These are phyloP conservation scores for Tragulus kanchil DNA, from an alignment of 2,113 vertebrate genomes.

Conservation along the genomic window DNA sequence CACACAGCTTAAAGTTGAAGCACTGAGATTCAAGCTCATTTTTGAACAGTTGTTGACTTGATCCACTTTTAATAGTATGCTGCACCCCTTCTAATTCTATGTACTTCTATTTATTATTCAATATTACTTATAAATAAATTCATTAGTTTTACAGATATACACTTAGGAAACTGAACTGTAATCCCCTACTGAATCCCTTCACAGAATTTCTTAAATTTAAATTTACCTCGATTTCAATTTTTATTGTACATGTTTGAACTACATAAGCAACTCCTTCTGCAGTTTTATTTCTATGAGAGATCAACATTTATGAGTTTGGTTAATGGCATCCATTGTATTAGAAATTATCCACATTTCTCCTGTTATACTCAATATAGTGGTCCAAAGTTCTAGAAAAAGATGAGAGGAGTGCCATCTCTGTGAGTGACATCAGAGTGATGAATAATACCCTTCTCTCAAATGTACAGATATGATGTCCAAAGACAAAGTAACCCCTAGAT, in stretches of 20 bases:
- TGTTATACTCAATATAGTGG: not conserved
- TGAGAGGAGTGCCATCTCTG: not conserved
- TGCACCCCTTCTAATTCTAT: not conserved
- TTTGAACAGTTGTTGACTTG: not conserved
- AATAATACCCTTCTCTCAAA: slow-evolving; percentile 21
- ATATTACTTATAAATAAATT: slow-evolving; percentile 1
- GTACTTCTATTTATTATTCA: not conserved
- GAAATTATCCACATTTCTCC: not conserved
- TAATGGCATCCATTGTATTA: not conserved
- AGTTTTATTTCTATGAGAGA: slow-evolving; percentile 8
- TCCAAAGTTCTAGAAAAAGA: not conserved
- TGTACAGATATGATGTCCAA: not conserved
- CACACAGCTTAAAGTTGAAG: not conserved
- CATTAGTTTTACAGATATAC: not conserved
- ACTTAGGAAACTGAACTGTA: slow-evolving; percentile 3
- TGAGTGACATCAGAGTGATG: not conserved
- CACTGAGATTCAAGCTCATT: not conserved
- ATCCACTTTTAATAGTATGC: not conserved
- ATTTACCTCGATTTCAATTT: not conserved
- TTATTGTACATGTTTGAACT: not conserved
- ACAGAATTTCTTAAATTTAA: slow-evolving; percentile 24
- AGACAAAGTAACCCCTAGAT: slow-evolving; percentile 25
- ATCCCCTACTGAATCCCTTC: not conserved
- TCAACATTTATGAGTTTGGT: not conserved
- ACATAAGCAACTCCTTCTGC: not conserved